Evolutionary conservation across 2,113 vertebrate genomes (phyloP), one percentile per base, ranked within the genome.

Genomic region (Semicossyphus pulcher): DNA sequence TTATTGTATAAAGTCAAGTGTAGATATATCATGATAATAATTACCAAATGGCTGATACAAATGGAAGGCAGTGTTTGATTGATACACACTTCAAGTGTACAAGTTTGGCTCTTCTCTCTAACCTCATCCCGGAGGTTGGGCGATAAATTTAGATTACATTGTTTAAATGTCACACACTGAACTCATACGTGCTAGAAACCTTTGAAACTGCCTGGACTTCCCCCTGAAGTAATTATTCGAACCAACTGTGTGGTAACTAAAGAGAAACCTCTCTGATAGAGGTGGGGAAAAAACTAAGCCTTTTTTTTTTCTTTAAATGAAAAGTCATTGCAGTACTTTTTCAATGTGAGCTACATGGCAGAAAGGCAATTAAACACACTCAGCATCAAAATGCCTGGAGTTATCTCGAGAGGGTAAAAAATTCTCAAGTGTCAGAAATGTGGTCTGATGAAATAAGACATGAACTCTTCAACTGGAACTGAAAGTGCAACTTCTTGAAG

Each of bases 401-500:
- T 47, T 41, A 31, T 15, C 26, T 37, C 28, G 63, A 52, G 28
- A 48, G 11, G 16, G 23, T 18, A 16, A 47, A 44, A 53, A 54
- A 49, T 0, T 32, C 9, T 23, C 4, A 2, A 10, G 21, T 9
- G 21, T 59, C 39, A 70, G 60, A 66, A 10, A 31, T 42, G 31
- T 61, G 39, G 4, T 67, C 36, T 48, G 57, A 56, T 70, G 25
- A 68, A 41, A 78, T 10, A 42, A 26, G 42, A 58, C 34, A 10
- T 8, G 18, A 82, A 63, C 23, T 72, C 47, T 48, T 59, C 42
- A 25, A 44, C 66, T 61, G 41, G 56, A 67, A 82, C n/a, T 71
- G 63, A 68, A 84, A 76, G 52, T 64, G 70, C n/a, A 53, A 65
- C 32, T 44, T 66, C 69, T 72, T 36, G 47, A 48, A 51, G 72